Evolutionary conservation across 2,797 vertebrate species (phyloP), one percentile per base, ranked within the genome.

Genomic region (Brachyalestes nurse): DNA sequence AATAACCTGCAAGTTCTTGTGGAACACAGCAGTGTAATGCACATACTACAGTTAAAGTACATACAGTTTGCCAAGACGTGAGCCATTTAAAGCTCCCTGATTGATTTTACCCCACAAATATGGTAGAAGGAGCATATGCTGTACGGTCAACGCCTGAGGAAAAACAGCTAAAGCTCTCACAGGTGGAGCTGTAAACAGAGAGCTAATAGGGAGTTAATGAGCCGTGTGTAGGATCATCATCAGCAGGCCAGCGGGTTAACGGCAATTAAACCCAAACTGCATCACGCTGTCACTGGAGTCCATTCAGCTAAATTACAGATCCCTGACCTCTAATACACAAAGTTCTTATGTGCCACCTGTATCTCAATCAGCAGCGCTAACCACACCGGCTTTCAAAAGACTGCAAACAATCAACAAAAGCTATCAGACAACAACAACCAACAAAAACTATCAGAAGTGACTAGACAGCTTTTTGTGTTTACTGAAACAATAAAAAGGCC

Each of bases 191-290:
- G 61, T 82, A 82, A 80, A 80, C 84, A 72, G 23, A 71, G 28
- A 62, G 82, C 76, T 85, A 84, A 85, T 76, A 78, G 80, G 64
- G 58, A 82, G 74, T 61, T 87, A 87, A 87, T 84, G 84, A 85
- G 79, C 74, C 80, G 47, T 75, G 81, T n/a, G 76, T 53, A 78
- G 72, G 66, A 72, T 85, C 78, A 80, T 84, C 80, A 85, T 76
- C 75, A 73, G 67, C 6, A 38, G 66, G 69, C 71, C 66, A 58
- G 57, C 51, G 40, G 75, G 80, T 77, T 75, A 85, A 78, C 21
- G 42, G 66, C 82, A 83, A 77, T 82, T 84, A 82, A 80, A 85
- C 72, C 72, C 57, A 77, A 80, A 75, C 74, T 71, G 80, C 71
- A 77, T 77, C 21, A n/a, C 16, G 40, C 19, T 9, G 80, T 76